These are phyloP conservation scores for Oscheius sp. DNA, from an alignment of 2,888 invertebrate genomes.

Conservation along the genomic window DNA sequence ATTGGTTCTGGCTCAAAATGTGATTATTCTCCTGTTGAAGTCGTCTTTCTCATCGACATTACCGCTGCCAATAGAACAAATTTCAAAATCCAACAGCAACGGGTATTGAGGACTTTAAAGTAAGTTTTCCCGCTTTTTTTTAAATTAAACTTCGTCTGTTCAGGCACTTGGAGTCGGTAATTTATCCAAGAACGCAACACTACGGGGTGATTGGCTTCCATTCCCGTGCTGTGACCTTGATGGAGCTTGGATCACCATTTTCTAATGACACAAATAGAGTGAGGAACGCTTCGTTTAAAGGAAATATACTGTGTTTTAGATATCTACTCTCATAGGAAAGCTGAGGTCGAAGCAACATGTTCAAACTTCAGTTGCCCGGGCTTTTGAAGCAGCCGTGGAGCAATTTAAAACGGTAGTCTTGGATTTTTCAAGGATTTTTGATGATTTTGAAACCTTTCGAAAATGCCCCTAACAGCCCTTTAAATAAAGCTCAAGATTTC, in stretches of 20 bases:
- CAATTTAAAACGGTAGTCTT: conserved; percentile 35
- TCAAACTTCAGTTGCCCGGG: conserved; percentile 53
- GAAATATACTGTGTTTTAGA: neutral
- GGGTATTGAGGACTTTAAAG: conserved; percentile 24
- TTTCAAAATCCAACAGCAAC: conserved; percentile 32
- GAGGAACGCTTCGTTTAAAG: neutral
- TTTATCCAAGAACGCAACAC: neutral
- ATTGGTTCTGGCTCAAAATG: neutral
- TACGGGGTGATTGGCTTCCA: conserved; percentile 50
- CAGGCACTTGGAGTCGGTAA: conserved; percentile 29
- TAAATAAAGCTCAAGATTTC: neutral
- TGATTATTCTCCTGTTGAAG: conserved; percentile 30
- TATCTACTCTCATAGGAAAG: conserved; percentile 12
- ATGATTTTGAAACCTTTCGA: neutral
- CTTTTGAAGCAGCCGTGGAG: conserved; percentile 44
- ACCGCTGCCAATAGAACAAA: conserved; percentile 27
- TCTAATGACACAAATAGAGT: conserved; percentile 34
- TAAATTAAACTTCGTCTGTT: neutral
- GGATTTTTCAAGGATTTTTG: too few relatives aligned
- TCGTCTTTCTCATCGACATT: conserved; percentile 31
- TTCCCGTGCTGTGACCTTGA: conserved; percentile 39
- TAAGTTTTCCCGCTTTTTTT: neutral
- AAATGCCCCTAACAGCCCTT: too few relatives aligned
- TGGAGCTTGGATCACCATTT: conserved; percentile 32
- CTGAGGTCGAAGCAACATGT: conserved; percentile 40